Conservation (phyloP, 2,888 invertebrate species). For the Lycocerus yunnanus region DNA sequence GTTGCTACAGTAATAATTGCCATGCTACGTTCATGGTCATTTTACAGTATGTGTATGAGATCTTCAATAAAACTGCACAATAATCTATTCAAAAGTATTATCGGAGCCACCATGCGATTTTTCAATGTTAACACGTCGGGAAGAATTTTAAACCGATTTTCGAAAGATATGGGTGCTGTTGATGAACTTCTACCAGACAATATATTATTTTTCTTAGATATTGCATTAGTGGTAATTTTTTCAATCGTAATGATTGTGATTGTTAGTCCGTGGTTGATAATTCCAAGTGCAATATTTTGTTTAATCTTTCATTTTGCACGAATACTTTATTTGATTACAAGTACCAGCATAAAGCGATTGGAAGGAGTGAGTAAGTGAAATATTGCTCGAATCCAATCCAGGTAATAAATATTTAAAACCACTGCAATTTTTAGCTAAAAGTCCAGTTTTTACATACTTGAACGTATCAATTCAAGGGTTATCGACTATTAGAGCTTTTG, state of each 20-base stretch:
- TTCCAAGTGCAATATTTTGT: not conserved
- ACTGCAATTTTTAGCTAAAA: constrained; percentile 73
- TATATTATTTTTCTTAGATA: not conserved
- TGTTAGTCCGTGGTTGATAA: not conserved
- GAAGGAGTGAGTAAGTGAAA: constrained; percentile 76
- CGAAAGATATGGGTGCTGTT: constrained; percentile 83
- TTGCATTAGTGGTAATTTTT: not conserved
- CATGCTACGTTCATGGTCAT: constrained; percentile 62
- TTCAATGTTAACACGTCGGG: constrained; percentile 87
- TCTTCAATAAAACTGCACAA: constrained; percentile 81
- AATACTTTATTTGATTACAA: constrained; percentile 76
- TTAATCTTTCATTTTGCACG: constrained; percentile 56
- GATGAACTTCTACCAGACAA: constrained; percentile 66
- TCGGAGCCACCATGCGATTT: constrained; percentile 81
- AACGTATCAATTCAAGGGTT: constrained; percentile 88
- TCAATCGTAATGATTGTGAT: not conserved
- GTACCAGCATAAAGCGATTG: constrained; percentile 79
- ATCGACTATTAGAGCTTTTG: constrained; percentile 88
- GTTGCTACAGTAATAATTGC: constrained; percentile 56
- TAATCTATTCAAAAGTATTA: constrained; percentile 79
- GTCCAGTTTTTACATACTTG: constrained; percentile 94
- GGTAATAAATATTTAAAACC: not conserved
- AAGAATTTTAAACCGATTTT: constrained; percentile 83
- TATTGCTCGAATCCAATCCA: not conserved
- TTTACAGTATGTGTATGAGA: constrained; percentile 72